Base-by-base conservation (phyloP, 2,888 invertebrate genomes). In the Boloria selene region DNA sequence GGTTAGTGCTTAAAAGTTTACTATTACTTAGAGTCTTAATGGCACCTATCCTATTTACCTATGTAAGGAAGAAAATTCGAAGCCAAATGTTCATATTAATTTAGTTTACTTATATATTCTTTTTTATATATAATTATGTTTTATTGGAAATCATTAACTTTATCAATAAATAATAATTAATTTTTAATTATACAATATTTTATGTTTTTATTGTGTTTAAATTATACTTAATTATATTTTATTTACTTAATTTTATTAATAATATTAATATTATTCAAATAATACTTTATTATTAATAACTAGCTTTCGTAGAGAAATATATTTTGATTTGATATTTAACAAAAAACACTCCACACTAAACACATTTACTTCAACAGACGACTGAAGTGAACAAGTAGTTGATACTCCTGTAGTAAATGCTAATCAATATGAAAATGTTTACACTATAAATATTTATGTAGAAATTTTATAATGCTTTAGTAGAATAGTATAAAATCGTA, bases 1-100 rank as follows among this genome's bases (percentile, higher is more conserved):
- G 91, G 91, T 91, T 86, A 89, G 90, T 90, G 80, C 66, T 10
- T 38, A 7, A 70, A 50, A 69, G 18, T 49, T 5, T 52, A 49
- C 4, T 17, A n/a, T 16, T 54, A 62, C 18, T 49, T 47, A 44
- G 52, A 44, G 52, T 22, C 17, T 31, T 47, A 45, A 54, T 17
- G 16, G 17, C 13, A 44, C 13, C 22, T 10, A 38, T 38, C n/a
- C 10, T 31, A 55, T 38, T 22, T 22, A 22, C n/a, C n/a, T 10
- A 18, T 47, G 16, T n/a, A 47, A 47, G 47, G n/a, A 47, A 47
- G 4, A 7, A 13, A n/a, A 16, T 4, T 47, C 6, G 6, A 6
- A 1, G 2, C 7, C 31, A 31, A 31, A 31, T 31, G 7, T 31
- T 31, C n/a, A n/a, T n/a, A n/a, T n/a, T n/a, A n/a, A n/a, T n/a